Evolutionary conservation across 2,113 vertebrate species (phyloP).

Genomic region (Chunga burmeisteri): DNA sequence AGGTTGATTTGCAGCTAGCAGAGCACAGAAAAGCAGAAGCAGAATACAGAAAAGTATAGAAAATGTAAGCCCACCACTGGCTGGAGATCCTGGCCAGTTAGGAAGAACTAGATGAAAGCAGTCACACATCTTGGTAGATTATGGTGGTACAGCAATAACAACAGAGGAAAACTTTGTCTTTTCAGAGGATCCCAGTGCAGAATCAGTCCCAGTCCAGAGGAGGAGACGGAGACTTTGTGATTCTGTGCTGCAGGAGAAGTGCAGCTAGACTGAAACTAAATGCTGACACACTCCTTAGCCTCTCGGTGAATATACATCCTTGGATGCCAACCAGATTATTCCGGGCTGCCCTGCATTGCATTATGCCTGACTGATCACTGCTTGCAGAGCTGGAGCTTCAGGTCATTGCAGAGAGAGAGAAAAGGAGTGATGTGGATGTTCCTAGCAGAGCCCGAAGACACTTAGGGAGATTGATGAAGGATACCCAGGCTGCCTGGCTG

Average conservation of each 20-base stretch:
- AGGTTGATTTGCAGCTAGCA: constrained; percentile 50
- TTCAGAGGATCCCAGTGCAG: constrained; percentile 57
- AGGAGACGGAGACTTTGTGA: constrained; percentile 57
- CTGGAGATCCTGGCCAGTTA: constrained; percentile 94
- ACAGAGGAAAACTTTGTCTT: constrained; percentile 54
- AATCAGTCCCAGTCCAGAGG: constrained; percentile 53
- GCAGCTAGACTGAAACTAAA: constrained; percentile 73
- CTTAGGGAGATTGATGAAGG: constrained; percentile 52
- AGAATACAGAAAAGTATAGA: constrained; percentile 71
- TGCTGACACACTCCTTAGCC: constrained; percentile 72
- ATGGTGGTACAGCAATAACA: constrained; percentile 43
- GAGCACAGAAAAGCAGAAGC: constrained; percentile 65
- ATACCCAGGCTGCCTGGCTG: constrained; percentile 12
- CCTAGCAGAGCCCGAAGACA: constrained; percentile 23
- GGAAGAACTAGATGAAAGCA: constrained; percentile 98
- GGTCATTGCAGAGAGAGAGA: constrained; percentile 68
- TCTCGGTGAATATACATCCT: constrained; percentile 76
- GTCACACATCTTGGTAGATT: constrained; percentile 91
- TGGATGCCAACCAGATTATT: constrained; percentile 79
- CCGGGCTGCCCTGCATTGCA: constrained; percentile 67
- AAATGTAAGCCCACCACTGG: constrained; percentile 88
- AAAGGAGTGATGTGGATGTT: constrained; percentile 49
- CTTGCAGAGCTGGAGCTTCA: constrained; percentile 74
- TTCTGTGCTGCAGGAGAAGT: constrained; percentile 68
- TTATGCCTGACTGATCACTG: constrained; percentile 73